Evolutionary conservation across 2,113 vertebrate genomes (phyloP).

Genomic region (Mus spicilegus): DNA sequence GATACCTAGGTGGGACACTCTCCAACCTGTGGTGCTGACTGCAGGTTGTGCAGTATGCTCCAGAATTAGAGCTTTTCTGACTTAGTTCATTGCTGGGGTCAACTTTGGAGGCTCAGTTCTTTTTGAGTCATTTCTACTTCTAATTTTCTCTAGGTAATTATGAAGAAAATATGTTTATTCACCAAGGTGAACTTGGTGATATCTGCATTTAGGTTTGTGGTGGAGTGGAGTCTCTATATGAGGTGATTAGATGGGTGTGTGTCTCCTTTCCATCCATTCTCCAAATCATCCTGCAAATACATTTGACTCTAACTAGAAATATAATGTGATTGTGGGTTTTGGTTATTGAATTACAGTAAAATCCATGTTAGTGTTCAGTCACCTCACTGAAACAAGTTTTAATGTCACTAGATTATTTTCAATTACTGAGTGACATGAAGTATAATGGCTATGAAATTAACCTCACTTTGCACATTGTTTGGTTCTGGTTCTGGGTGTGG

Average conservation of each 20-base stretch:
- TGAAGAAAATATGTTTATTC: background rate
- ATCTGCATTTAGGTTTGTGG: background rate
- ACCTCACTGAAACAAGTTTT: background rate
- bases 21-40: too few species aligned
- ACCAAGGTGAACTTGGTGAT: background rate
- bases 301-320: conserved; percentile 13
- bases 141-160: background rate
- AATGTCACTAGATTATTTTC: background rate
- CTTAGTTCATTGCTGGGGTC: background rate
- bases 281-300: background rate
- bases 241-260: too few species aligned
- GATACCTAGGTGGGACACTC: too few species aligned
- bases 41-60: background rate
- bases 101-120: background rate
- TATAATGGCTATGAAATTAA: background rate
- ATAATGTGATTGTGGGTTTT: background rate
- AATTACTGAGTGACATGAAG: background rate
- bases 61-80: background rate
- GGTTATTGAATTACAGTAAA: background rate
- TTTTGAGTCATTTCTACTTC: background rate
- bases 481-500: background rate
- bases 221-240: background rate
- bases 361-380: background rate
- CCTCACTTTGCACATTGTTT: background rate
- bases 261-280: too few species aligned